These are phyloP conservation scores for Cossypha heuglini DNA, from an alignment of 2,797 vertebrate species.

Conservation along the genomic window DNA sequence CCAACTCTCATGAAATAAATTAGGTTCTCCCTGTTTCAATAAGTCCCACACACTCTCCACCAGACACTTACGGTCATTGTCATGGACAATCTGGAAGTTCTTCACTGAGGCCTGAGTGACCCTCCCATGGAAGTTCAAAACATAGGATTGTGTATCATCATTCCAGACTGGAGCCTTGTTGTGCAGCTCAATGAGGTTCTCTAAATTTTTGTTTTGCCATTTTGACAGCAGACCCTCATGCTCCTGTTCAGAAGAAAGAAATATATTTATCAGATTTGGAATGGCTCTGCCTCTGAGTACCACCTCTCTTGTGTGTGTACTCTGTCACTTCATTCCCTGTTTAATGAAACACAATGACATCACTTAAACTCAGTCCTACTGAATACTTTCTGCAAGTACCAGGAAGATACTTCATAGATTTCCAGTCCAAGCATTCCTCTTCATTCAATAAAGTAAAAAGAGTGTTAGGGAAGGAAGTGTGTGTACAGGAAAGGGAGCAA, in stretches of 20 bases:
- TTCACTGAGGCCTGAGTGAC: constrained; percentile 97
- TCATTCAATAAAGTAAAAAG: neutral
- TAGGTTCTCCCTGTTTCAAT: neutral
- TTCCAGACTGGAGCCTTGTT: constrained; percentile 98
- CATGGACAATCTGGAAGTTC: constrained; percentile 98
- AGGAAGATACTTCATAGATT: neutral
- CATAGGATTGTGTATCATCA: constrained; percentile 95
- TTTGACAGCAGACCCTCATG: constrained; percentile 89
- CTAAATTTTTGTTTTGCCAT: constrained; percentile 88
- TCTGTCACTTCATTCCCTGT: neutral
- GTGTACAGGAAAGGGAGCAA: neutral
- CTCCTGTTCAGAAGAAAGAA: constrained; percentile 78
- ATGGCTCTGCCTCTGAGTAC: neutral
- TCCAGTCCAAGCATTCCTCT: neutral
- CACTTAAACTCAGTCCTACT: neutral
- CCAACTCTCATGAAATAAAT: neutral
- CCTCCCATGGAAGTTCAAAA: constrained; percentile 95
- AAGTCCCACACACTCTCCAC: neutral
- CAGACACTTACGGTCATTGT: constrained; percentile 89
- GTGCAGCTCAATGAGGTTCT: constrained; percentile 94
- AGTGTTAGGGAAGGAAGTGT: neutral
- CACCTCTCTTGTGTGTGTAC: neutral
- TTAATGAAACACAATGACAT: neutral
- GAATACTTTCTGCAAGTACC: neutral
- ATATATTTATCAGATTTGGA: neutral